Conservation (phyloP, 2,888 invertebrate genomes). For the Thymelicus lineola region DNA sequence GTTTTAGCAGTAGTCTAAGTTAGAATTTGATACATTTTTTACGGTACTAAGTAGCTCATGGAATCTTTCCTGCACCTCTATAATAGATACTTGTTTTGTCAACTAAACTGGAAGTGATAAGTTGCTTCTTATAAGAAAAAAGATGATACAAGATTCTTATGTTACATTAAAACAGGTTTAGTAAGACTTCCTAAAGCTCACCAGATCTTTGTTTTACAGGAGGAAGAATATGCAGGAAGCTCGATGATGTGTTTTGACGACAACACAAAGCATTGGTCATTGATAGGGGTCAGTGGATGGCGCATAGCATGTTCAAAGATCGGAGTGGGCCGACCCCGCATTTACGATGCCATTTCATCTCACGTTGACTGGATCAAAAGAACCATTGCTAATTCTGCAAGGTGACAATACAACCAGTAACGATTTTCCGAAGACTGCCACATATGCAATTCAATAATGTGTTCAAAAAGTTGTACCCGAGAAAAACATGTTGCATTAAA, state of each 20-base stretch:
- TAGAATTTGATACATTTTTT: too few species aligned
- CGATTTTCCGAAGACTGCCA: slow-evolving; percentile 60
- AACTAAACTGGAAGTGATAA: too few species aligned
- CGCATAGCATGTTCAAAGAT: slow-evolving; percentile 93
- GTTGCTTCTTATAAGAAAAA: too few species aligned
- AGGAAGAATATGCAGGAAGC: slow-evolving; percentile 95
- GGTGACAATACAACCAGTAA: slow-evolving; percentile 65
- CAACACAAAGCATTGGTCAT: slow-evolving; percentile 90
- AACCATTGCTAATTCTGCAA: slow-evolving; percentile 86
- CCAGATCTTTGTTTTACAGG: slow-evolving; percentile 77
- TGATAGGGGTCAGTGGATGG: slow-evolving; percentile 93
- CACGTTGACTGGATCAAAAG: slow-evolving; percentile 94
- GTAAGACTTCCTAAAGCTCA: neutral
- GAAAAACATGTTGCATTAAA: neutral
- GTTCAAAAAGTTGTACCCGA: slow-evolving; percentile 10
- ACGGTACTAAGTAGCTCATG: too few species aligned
- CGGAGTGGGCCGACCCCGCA: slow-evolving; percentile 91
- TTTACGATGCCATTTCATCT: slow-evolving; percentile 93
- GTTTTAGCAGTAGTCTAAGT: neutral
- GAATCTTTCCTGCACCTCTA: too few species aligned
- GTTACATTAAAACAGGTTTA: neutral
- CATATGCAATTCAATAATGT: slow-evolving; percentile 42
- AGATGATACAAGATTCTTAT: too few species aligned
- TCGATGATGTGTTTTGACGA: slow-evolving; percentile 92
- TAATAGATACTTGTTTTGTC: too few species aligned